Base-by-base conservation (phyloP, 37 sponge, comb jelly and placozoan genomes). In the Diacarnus erythraeanus region DNA sequence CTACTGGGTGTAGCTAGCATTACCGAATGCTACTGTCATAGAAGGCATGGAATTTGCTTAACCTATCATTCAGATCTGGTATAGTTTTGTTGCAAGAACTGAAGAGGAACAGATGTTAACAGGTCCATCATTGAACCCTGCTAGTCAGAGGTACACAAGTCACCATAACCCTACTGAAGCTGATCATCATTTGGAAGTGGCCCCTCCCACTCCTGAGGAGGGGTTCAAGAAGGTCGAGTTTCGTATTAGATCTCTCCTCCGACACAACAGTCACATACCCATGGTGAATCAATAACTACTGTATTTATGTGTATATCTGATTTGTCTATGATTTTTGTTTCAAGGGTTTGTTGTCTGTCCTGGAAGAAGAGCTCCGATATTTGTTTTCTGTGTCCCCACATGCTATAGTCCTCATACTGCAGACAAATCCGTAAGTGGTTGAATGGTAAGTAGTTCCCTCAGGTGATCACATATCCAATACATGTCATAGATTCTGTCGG, bases 261-360 rank as follows among this genome's bases (percentile, higher is more conserved):
- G 44, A 23, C 86, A 86, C 59, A 86, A 86, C 67, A 86, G 42
- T 51, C 86, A 79, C 66, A 33, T 79, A 2, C 86, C 86, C 15
- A 20, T 57, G 66, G 86, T 86, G 22, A 56, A 75, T 51, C 41
- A 33, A 35, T 27, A 15, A 26, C 31, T 25, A 64, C 17, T 27
- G n/a, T 44, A 15, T 43, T 41, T 42, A n/a, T n/a, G 31, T 63
- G 26, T 63, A 39, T n/a, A n/a, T n/a, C n/a, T n/a, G n/a, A n/a
- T n/a, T n/a, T n/a, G n/a, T n/a, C n/a, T n/a, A n/a, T n/a, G n/a
- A n/a, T n/a, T n/a, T n/a, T n/a, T 31, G 39, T 35, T 25, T 31
- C 33, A 61, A 86, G 87, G 81, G 54, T 3, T 43, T 80, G 37
- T 23, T 86, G 26, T 30, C 12, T 5, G 42, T 17, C n/a, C 10